Conservation (phyloP, 2,113 vertebrate genomes). For the Ovis canadensis region DNA sequence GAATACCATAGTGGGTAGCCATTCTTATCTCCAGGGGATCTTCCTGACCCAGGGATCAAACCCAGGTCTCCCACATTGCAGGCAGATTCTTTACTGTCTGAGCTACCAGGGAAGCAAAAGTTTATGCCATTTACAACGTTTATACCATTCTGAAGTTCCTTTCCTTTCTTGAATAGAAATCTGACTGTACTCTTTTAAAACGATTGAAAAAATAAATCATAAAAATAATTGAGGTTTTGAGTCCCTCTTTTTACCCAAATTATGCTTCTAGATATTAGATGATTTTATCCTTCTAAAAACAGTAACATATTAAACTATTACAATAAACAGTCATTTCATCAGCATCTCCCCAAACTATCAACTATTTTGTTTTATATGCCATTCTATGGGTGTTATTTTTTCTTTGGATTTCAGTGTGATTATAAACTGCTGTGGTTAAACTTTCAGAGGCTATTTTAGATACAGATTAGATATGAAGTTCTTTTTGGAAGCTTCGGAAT, state of each 20-base stretch:
- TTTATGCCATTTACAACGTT: background rate
- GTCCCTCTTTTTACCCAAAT: background rate
- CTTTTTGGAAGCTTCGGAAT: background rate
- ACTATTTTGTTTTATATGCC: background rate
- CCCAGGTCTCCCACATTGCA: background rate
- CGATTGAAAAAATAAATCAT: constrained; percentile 30
- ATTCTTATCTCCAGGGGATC: background rate
- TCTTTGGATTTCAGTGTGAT: background rate
- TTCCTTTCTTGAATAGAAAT: constrained; percentile 33
- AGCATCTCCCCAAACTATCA: background rate
- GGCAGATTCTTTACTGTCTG: background rate
- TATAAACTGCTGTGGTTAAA: constrained; percentile 4
- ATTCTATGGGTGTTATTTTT: background rate
- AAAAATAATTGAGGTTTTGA: background rate
- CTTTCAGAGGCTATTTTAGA: constrained; percentile 20
- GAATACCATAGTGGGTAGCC: background rate
- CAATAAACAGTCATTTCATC: background rate
- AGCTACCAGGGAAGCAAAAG: background rate
- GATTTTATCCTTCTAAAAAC: background rate
- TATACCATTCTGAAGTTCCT: background rate
- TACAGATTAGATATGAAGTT: background rate
- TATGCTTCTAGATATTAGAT: background rate
- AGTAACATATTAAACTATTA: background rate
- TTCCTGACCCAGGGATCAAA: background rate
- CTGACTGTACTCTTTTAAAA: background rate